Base-by-base conservation (phyloP, 2,888 invertebrate genomes). In the Leptodirus hochenwartii region DNA sequence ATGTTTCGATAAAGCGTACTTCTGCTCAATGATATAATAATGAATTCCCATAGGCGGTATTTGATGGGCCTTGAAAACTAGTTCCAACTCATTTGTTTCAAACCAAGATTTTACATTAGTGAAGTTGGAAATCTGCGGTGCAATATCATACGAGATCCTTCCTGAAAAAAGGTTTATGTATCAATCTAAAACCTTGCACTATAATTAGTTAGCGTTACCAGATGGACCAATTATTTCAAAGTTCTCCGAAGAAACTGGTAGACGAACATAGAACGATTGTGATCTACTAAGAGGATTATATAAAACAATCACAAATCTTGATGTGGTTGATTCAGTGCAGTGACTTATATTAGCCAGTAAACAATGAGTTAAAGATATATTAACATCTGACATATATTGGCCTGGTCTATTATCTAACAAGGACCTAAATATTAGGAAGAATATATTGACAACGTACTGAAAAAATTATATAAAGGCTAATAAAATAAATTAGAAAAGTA, bases 211-310 rank as follows among this genome's bases (percentile, higher is more conserved):
- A 10, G n/a, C n/a, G 26, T 25, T 33, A 41, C 41, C 39, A 13
- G 38, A 27, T 11, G 37, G 25, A 3, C 35, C 39, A 3, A 32
- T 37, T 15, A 43, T 36, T 9, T 36, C 27, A 15, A 36, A 36
- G 11, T 13, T 12, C 9, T 6, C 29, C 11, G 22, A 22, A 1
- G 49, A 42, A 0, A 80, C 69, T 0, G 80, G 80, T 1, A 81
- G 43, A 8, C 71, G 59, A 1, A 78, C 57, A 10, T 66, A 66
- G 5, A 66, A 62, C 1, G 53, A 54, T 0, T 67, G 56, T 0
- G 50, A 38, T 53, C 69, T 70, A 2, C 71, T 74, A 16, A 84
- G 44, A 0, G 87, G 82, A 54, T 90, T 91, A 16, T 58, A 56
- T 9, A 58, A 43, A 15, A 62, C 52, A 1, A 66, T 46, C 33